Base-by-base conservation (phyloP, 2,113 vertebrate genomes). In the Crotalus horridus region DNA sequence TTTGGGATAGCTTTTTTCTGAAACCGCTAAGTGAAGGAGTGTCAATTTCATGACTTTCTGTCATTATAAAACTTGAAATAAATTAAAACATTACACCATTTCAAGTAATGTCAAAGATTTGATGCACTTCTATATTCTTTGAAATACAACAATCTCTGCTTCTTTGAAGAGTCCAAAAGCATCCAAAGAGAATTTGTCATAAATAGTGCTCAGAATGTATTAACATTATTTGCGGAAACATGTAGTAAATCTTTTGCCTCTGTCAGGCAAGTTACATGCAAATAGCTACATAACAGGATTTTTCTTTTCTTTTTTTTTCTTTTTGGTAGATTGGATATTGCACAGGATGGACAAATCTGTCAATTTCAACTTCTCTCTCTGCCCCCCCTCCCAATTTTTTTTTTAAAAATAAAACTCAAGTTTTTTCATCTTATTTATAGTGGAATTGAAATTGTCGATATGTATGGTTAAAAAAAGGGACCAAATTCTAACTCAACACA, bases 11-110 rank as follows among this genome's bases (percentile, higher is more conserved):
- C 43, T 92, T 51, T 6, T 48, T 59, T 85, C 43, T 86, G 88
- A 90, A 90, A 90, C 6, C 7, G 26, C 39, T 85, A 86, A 53
- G 21, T 43, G 56, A 53, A 86, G 26, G 55, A 59, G 20, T 20
- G 11, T 86, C 39, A 43, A n/a, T 43, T 58, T 58, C 26, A 81
- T 58, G 10, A 85, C 55, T 89, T 61, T 85, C 33, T 15, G n/a
- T 51, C 26, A 33, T 43, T 51, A 61, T 10, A 61, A 59, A 92
- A 88, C 51, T 53, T 91, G 43, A 89, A 85, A 89, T 92, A 69
- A 89, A 81, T 43, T n/a, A 55, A 89, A 13, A 55, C 33, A 46
- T 58, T 33, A 61, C 56, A 87, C 64, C 33, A 81, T 33, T 56
- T 89, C 33, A 81, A 69, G 87, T 81, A 53, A 9, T 7, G 8